phyloP scores from a whole-genome alignment of 2,113 vertebrate genomes.

The Proteles cristata region DNA sequence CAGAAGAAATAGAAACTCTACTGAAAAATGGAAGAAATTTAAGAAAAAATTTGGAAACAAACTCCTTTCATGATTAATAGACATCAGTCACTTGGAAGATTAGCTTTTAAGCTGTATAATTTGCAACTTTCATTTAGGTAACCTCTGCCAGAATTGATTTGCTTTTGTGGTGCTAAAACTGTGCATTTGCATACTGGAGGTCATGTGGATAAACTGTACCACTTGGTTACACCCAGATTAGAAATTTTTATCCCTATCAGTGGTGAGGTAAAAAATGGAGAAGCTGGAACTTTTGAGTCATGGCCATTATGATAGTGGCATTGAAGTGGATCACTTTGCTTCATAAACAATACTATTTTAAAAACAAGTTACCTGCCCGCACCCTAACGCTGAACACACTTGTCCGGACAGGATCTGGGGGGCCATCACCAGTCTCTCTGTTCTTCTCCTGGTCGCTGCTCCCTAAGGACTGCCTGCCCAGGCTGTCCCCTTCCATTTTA shows the following conservation, averaged over 20 bases:
- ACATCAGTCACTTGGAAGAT: neutral
- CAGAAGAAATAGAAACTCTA: conserved; percentile 29
- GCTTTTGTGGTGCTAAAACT: neutral
- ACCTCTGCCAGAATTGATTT: neutral
- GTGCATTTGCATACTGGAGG: neutral
- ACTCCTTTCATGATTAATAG: conserved; percentile 37
- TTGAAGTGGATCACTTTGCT: neutral
- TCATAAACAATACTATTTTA: neutral
- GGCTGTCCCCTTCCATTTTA: neutral
- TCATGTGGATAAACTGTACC: neutral
- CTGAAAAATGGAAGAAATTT: conserved; percentile 26
- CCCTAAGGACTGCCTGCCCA: neutral
- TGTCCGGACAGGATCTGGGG: neutral
- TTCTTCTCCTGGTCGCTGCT: neutral
- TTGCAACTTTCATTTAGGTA: neutral
- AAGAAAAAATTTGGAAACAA: conserved; percentile 30
- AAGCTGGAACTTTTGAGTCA: neutral
- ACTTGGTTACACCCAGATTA: neutral
- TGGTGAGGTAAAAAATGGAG: neutral
- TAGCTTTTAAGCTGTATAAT: neutral
- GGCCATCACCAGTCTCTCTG: no score
- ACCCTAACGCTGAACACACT: neutral
- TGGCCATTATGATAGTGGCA: neutral
- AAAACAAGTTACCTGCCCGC: neutral
- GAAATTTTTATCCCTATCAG: neutral